Percentiles rank a stretch among this genome's conserved stretches.
phyloP scores from a whole-genome alignment of 2,113 vertebrate genomes.

The Neodontobutis hainanensis region DNA sequence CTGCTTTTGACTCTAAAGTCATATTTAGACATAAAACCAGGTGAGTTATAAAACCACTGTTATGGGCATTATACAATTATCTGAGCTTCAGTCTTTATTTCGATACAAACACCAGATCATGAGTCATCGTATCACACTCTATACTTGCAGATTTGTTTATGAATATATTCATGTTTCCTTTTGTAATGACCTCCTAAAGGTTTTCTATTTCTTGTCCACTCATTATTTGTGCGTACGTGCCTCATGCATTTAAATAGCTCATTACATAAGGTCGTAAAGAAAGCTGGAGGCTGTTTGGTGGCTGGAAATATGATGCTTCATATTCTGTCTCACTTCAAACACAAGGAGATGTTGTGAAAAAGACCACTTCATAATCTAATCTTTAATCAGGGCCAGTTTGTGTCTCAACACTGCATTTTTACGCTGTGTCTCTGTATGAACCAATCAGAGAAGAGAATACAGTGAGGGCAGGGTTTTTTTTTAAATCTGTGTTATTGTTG shows the following conservation, averaged over 20 bases:
- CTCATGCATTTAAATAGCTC: constrained; percentile 79
- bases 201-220: neutral
- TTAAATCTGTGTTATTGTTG: neutral
- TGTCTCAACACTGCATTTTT: neutral
- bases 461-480: neutral
- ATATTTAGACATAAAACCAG: too few relatives aligned
- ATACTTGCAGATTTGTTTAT: neutral
- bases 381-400: neutral
- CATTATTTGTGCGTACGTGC: constrained; percentile 27
- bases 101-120: too few relatives aligned
- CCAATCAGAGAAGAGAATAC: neutral
- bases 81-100: too few relatives aligned
- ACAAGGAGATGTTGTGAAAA: constrained; percentile 2
- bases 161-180: constrained; percentile 12
- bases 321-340: neutral
- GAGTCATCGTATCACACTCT: neutral
- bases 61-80: too few relatives aligned
- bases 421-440: neutral
- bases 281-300: constrained; percentile 17
- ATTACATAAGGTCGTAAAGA: constrained; percentile 60
- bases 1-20: too few relatives aligned
- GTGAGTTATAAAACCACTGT: too few relatives aligned
- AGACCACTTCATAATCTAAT: neutral
- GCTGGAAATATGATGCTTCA: constrained; percentile 48
- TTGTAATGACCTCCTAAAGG: constrained; percentile 4